Percentiles rank a stretch among this genome's conserved stretches.
Evolutionary conservation across 2,888 invertebrate genomes (phyloP).

Genomic region (Melolontha melolontha): DNA sequence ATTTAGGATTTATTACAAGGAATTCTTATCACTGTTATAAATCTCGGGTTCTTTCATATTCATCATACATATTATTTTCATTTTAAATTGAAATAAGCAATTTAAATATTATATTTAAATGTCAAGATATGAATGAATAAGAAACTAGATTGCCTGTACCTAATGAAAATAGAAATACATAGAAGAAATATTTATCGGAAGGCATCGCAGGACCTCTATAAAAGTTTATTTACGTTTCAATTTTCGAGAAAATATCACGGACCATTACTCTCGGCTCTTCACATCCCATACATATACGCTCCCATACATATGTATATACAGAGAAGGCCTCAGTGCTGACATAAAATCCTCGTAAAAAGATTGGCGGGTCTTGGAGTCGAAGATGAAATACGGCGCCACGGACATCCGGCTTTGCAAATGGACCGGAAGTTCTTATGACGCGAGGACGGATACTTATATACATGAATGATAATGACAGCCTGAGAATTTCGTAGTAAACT

Average conservation of each 20-base stretch:
- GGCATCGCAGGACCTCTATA: constrained; percentile 52
- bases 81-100: too few species aligned
- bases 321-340: constrained; percentile 57
- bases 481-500: constrained; percentile 7
- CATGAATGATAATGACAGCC: constrained; percentile 42
- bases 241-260: constrained; percentile 65
- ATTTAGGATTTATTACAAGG: too few species aligned
- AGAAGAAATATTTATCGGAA: constrained; percentile 39
- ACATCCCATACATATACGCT: constrained; percentile 49
- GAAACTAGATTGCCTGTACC: too few species aligned
- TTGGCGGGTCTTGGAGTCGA: constrained; percentile 60
- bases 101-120: too few species aligned
- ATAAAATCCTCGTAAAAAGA: constrained; percentile 59
- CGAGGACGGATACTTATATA: constrained; percentile 46
- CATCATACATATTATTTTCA: too few species aligned
- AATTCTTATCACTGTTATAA: too few species aligned
- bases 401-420: constrained; percentile 57
- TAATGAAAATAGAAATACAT: constrained; percentile 20
- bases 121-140: too few species aligned
- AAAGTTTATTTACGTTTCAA: constrained; percentile 66
- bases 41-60: too few species aligned
- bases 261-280: constrained; percentile 62
- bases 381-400: constrained; percentile 61
- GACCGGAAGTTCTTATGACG: constrained; percentile 59
- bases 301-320: constrained; percentile 11